A percentile compares a stretch with the other conserved stretches of the same genome.
phyloP scores from a whole-genome alignment of 2,797 vertebrate species.

The Lophotriccus pileatus region DNA sequence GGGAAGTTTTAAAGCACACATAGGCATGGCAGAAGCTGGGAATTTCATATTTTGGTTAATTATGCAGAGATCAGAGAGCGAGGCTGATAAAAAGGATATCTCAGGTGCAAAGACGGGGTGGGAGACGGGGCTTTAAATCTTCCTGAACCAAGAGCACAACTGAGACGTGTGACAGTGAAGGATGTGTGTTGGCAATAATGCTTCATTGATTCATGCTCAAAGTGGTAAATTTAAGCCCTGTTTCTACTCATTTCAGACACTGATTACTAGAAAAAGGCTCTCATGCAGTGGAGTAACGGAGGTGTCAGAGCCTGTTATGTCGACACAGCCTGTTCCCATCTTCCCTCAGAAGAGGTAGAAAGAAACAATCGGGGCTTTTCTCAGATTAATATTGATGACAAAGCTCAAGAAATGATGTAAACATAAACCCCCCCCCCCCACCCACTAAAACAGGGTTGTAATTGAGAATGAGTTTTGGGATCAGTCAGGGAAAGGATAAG shows the following conservation, averaged over 20 bases:
- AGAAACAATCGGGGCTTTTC: not conserved
- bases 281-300: not conserved
- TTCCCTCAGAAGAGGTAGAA: not conserved
- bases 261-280: conserved; percentile 46
- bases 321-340: not conserved
- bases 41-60: not conserved
- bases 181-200: conserved; percentile 57
- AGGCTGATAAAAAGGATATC: not conserved
- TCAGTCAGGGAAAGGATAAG: not conserved
- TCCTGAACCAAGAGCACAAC: not conserved
- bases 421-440: not conserved
- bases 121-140: not conserved
- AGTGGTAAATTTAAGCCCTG: conserved; percentile 58
- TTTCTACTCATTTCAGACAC: conserved; percentile 49
- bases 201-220: conserved; percentile 50
- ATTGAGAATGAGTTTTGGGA: not conserved
- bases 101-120: conserved; percentile 2
- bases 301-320: not conserved
- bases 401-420: not conserved
- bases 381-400: not conserved
- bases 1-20: not conserved
- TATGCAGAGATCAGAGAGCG: not conserved
- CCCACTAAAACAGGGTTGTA: not conserved
- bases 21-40: not conserved
- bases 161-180: conserved; percentile 19